phyloP scores from a whole-genome alignment of 2,113 vertebrate genomes.

The Pica pica region DNA sequence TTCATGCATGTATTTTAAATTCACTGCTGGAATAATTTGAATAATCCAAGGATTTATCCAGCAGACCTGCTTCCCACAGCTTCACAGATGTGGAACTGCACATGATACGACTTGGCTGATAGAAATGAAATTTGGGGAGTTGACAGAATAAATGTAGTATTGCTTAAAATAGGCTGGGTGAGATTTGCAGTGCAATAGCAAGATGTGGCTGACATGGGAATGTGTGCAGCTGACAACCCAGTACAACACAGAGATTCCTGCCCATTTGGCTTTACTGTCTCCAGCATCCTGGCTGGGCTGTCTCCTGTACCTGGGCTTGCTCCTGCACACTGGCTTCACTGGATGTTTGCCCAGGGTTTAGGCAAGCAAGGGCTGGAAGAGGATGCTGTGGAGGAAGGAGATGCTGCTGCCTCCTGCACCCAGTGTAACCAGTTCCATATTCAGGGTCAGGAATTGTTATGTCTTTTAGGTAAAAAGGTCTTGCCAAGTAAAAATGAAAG shows the following conservation, averaged over 20 bases:
- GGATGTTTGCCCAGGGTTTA: not conserved
- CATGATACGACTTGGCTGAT: not conserved
- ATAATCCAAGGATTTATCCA: constrained; percentile 29
- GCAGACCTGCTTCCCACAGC: not conserved
- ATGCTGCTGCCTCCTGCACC: not conserved
- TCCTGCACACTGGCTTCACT: rapidly evolving
- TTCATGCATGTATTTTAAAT: constrained; percentile 15
- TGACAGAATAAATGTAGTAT: not conserved
- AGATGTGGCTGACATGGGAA: not conserved
- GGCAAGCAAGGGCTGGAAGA: not conserved
- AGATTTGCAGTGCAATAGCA: not conserved
- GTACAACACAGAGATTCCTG: not conserved
- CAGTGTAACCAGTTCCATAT: not conserved
- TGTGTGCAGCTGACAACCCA: not conserved
- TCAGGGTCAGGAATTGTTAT: not conserved
- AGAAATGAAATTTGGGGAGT: not conserved
- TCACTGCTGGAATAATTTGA: constrained; percentile 8
- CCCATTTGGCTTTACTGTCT: not conserved
- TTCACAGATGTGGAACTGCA: not conserved
- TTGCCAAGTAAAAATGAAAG: not conserved
- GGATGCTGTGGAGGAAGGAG: not conserved
- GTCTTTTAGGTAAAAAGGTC: not conserved
- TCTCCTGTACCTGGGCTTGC: not conserved
- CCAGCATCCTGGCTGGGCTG: not conserved
- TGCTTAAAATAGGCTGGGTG: not conserved